Percentiles rank a stretch among this genome's conserved stretches.
These are phyloP conservation scores for Lepus timidus DNA, from an alignment of 2,113 vertebrate species.

Conservation along the genomic window DNA sequence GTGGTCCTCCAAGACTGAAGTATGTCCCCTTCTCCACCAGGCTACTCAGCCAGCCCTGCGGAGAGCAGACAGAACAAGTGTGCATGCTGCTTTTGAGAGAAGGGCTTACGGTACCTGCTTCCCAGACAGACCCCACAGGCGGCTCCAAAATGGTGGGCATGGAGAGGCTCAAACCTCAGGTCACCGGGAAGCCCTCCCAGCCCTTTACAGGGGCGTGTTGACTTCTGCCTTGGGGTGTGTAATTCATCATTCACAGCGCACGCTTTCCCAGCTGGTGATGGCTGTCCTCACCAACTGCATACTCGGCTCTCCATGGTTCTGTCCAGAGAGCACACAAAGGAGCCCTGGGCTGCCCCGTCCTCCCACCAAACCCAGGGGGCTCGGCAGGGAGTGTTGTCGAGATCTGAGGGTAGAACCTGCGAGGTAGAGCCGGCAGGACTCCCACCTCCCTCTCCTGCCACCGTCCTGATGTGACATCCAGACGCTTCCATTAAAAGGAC, in stretches of 20 bases:
- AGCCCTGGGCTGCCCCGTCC: too few relatives aligned
- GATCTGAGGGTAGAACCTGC: not conserved
- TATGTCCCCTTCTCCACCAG: not conserved
- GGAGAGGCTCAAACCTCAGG: too few relatives aligned
- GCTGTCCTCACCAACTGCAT: not conserved
- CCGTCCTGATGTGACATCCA: not conserved
- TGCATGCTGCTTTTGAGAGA: not conserved
- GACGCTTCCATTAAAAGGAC: not conserved
- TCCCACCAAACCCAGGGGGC: not conserved
- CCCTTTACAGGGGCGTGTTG: not conserved
- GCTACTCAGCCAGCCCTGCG: not conserved
- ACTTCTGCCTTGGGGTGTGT: not conserved
- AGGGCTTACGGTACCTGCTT: not conserved
- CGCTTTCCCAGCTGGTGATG: not conserved
- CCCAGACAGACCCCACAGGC: fast-evolving
- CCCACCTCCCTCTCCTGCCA: not conserved
- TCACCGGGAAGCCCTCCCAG: not conserved
- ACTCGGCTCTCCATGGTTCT: not conserved
- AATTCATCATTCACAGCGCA: not conserved
- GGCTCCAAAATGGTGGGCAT: not conserved
- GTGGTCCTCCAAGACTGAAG: not conserved
- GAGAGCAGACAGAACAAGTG: not conserved
- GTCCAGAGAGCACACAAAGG: not conserved
- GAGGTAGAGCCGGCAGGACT: not conserved
- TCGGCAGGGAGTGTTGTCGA: not conserved